phyloP scores from a whole-genome alignment of 2,888 invertebrate species.

The Himalopsyche japonica region DNA sequence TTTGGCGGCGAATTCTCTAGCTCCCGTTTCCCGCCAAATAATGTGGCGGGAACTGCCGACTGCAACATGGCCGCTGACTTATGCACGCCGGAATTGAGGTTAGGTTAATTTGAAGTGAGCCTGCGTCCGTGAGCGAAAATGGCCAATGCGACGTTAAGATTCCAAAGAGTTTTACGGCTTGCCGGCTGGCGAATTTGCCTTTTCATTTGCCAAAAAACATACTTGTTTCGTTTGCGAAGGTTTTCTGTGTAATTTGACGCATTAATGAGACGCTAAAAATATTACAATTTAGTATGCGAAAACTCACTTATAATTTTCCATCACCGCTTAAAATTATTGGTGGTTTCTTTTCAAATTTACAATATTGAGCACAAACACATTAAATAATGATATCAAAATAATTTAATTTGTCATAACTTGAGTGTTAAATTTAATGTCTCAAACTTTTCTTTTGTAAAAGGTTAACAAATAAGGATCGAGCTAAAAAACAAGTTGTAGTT shows the following conservation, averaged over 20 bases:
- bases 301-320: no score
- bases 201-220: background rate
- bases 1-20: constrained; percentile 28
- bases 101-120: constrained; percentile 30
- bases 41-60: constrained; percentile 31
- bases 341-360: no score
- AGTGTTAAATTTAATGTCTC: no score
- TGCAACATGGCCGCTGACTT: constrained; percentile 31
- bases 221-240: background rate
- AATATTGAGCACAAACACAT: no score
- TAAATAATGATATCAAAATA: no score
- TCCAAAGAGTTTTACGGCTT: background rate
- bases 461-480: no score
- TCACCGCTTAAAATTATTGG: no score
- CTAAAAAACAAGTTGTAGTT: no score
- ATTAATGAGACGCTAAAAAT: background rate
- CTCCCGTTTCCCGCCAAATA: constrained; percentile 8
- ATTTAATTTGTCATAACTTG: no score
- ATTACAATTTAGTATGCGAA: no score
- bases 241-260: background rate
- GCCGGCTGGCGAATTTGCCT: background rate
- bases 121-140: constrained; percentile 3
- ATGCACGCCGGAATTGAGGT: constrained; percentile 28
- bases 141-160: constrained; percentile 11
- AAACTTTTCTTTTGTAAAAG: no score